phyloP scores from a whole-genome alignment of 2,113 vertebrate species.

The Cacatua alba region DNA sequence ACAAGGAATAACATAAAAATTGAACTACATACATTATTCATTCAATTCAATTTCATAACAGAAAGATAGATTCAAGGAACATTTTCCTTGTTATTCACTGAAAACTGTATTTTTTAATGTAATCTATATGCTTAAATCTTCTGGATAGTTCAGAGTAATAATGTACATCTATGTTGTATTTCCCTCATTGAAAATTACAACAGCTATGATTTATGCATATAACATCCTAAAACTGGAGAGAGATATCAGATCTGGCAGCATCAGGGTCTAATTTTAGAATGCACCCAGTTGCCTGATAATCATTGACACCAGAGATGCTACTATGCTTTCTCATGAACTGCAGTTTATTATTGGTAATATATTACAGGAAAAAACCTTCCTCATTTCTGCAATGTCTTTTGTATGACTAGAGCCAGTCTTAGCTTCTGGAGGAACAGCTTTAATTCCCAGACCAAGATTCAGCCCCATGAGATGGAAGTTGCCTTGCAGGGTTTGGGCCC shows the following conservation, averaged over 20 bases:
- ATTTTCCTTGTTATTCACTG: slow-evolving; percentile 15
- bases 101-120: slow-evolving; percentile 47
- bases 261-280: not conserved
- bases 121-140: not conserved
- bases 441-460: not conserved
- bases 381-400: not conserved
- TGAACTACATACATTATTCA: slow-evolving; percentile 34
- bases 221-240: not conserved
- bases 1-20: slow-evolving; percentile 3
- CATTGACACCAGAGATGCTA: not conserved
- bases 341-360: not conserved
- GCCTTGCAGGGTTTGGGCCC: not conserved
- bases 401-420: not conserved
- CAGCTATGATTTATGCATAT: not conserved
- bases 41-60: slow-evolving; percentile 2
- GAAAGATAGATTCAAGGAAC: not conserved
- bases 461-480: fast-evolving
- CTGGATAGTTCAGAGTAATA: not conserved
- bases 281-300: not conserved
- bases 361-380: not conserved
- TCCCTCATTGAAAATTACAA: slow-evolving; percentile 5
- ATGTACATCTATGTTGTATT: not conserved
- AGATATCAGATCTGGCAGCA: not conserved
- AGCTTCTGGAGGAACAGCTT: not conserved
- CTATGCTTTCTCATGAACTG: not conserved